Conservation (phyloP, 2,888 invertebrate genomes). For the Clostera curtula region DNA sequence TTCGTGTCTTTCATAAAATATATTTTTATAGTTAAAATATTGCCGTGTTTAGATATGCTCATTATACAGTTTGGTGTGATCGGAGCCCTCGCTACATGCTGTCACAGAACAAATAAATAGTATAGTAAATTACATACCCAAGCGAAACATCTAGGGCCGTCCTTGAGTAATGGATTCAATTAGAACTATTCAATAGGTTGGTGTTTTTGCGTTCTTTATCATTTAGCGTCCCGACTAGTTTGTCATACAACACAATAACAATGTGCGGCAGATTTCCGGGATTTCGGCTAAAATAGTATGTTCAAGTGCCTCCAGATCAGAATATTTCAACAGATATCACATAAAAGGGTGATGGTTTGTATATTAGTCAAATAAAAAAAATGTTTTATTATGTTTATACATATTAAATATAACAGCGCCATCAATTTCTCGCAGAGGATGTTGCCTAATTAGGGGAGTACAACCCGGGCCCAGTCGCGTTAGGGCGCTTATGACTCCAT, state of each 20-base stretch:
- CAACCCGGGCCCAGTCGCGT: too few relatives aligned
- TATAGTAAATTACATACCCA: conserved; percentile 51
- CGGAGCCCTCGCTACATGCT: conserved; percentile 21
- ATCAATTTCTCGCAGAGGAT: too few relatives aligned
- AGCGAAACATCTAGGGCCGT: conserved; percentile 57
- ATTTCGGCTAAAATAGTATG: conserved; percentile 16
- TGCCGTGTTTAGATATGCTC: too few relatives aligned
- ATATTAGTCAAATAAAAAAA: conserved; percentile 19
- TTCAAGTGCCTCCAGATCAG: too few relatives aligned
- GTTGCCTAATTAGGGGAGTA: too few relatives aligned
- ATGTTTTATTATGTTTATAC: conserved; percentile 21
- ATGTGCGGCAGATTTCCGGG: conserved; percentile 42
- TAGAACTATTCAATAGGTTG: conserved; percentile 47
- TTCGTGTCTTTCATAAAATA: too few relatives aligned
- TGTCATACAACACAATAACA: conserved; percentile 26
- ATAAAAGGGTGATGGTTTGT: too few relatives aligned
- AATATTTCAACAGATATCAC: too few relatives aligned
- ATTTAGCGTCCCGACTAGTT: conserved; percentile 36
- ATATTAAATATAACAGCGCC: too few relatives aligned
- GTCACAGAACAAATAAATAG: conserved; percentile 66
- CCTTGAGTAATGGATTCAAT: conserved; percentile 47
- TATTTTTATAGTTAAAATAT: too few relatives aligned
- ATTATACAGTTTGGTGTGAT: too few relatives aligned
- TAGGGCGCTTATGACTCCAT: too few relatives aligned
- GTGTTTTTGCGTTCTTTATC: conserved; percentile 40